Evolutionary conservation across 2,113 vertebrate species (phyloP), one percentile per base, ranked within the genome.

Genomic region (Petaurus breviceps): DNA sequence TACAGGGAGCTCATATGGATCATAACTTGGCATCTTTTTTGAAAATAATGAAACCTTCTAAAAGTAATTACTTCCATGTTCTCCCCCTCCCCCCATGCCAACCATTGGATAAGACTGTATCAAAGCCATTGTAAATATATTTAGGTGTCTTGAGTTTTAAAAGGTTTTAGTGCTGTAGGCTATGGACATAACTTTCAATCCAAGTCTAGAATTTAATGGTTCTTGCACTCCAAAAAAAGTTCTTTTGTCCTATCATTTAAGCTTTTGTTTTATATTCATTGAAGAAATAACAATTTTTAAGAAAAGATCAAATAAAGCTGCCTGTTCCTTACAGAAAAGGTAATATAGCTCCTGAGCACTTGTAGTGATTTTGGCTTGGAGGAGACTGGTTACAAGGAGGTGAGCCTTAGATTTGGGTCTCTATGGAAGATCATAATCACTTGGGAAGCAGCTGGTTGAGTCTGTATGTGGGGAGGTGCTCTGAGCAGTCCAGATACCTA

Each of bases 1-100:
- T 90, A 77, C 94, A 96, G 47, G 55, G 43, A 94, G 93, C 95
- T 89, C 22, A 61, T 51, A 89, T 51, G 52, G 55, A 8, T 57
- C 47, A 1, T n/a, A 51, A 19, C 55, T 43, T 53, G 91, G 47
- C 77, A 22, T 92, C 68, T 95, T 94, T 84, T 93, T 47, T 49
- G 43, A 84, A 94, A 50, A 92, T 94, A 92, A 61, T 90, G 53
- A 55, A 68, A 90, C 46, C 49, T 23, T 23, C 57, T 91, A 89
- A 37, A 91, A 89, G 53, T 46, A 55, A 23, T 93, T 92, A 1
- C 47, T 89, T 95, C 68, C 31, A 89, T 53, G 51, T 89, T 95
- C 90, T 47, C 22, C 77, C 77, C 91, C 49, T 51, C 90, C 46
- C 28, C 28, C 28, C 57, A 31, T 37, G 28, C 28, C 57, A 37